Percentiles rank a stretch among this genome's conserved stretches.
Conservation (phyloP, 2,113 vertebrate species). For the Paradoxurus hermaphroditus region DNA sequence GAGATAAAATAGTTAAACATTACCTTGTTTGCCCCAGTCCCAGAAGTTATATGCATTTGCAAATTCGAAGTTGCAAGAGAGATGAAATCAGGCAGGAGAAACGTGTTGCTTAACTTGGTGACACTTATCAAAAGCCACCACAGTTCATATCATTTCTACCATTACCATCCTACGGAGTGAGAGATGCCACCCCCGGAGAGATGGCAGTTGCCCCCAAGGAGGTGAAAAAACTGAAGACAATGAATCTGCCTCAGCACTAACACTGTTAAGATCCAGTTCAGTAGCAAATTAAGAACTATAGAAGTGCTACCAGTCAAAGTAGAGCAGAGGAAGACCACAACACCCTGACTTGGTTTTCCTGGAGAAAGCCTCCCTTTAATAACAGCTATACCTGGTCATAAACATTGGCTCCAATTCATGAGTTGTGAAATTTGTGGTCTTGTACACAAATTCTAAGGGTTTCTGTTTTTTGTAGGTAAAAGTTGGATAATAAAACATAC, state of each 20-base stretch:
- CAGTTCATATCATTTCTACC: neutral
- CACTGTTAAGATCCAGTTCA: neutral
- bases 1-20: neutral
- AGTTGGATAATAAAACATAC: neutral
- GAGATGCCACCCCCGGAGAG: neutral
- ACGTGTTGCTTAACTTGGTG: neutral
- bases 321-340: neutral
- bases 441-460: neutral
- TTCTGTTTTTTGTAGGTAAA: neutral
- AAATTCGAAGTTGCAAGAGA: neutral
- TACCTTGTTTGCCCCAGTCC: neutral
- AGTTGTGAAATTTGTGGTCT: neutral
- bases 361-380: neutral
- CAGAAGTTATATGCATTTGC: neutral
- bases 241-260: neutral
- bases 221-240: neutral
- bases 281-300: neutral
- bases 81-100: neutral
- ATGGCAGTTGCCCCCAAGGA: neutral
- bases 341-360: neutral
- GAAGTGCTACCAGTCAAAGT: neutral
- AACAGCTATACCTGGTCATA: neutral
- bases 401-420: neutral
- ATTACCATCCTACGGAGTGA: neutral
- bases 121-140: neutral